Evolutionary conservation across 2,113 vertebrate species (phyloP).

Genomic region (Haemorhous mexicanus): DNA sequence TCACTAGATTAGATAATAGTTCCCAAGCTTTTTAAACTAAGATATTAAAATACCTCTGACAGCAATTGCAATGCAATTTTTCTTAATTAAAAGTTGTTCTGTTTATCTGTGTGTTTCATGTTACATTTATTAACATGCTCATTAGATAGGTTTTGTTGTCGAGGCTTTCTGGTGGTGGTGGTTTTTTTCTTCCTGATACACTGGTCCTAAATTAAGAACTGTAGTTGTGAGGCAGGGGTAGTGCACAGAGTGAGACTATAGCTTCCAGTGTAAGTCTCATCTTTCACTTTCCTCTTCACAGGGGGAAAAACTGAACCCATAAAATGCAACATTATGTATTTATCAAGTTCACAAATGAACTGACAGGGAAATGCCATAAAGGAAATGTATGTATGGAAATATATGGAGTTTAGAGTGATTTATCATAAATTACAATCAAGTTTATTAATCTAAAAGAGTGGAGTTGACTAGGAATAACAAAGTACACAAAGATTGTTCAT

Average conservation of each 20-base stretch:
- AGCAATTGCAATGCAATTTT: neutral
- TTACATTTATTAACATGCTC: neutral
- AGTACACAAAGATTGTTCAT: neutral
- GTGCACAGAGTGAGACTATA: neutral
- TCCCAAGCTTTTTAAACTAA: neutral
- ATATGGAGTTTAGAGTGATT: neutral
- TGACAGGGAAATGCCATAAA: neutral
- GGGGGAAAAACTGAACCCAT: neutral
- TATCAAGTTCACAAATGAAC: neutral
- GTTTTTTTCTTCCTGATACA: neutral
- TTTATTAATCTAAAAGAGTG: neutral
- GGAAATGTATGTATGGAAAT: neutral
- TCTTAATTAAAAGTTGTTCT: neutral
- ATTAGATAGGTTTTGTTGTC: neutral
- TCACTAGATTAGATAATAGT: neutral
- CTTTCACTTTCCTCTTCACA: neutral
- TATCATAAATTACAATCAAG: neutral
- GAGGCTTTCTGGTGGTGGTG: neutral
- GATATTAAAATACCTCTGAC: neutral
- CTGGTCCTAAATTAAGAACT: neutral
- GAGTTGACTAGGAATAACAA: neutral
- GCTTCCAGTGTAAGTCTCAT: neutral
- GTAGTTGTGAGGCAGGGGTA: neutral
- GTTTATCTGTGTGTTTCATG: neutral
- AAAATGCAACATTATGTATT: neutral